Percentiles rank a stretch among this genome's conserved stretches.
Conservation (phyloP, 1,140 invertebrate species). For the Scaptomyza montana region DNA sequence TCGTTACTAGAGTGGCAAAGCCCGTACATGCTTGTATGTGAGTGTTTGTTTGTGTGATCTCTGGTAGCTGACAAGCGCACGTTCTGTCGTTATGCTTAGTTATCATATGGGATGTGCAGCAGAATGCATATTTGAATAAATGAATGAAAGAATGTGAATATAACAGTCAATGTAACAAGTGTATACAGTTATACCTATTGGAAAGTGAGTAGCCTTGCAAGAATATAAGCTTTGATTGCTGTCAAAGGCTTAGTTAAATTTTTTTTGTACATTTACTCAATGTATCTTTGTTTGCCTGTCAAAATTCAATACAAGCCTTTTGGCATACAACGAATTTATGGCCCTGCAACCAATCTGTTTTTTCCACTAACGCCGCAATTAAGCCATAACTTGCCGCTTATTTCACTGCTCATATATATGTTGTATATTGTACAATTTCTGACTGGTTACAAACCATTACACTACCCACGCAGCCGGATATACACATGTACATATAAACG, state of each 20-base stretch:
- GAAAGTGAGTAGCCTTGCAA: background rate
- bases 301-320: background rate
- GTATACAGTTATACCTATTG: background rate
- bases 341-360: conserved; percentile 4
- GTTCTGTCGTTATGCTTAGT: conserved; percentile 31
- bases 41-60: conserved; percentile 23
- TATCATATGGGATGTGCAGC: conserved; percentile 33
- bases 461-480: conserved; percentile 47
- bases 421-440: conserved; percentile 41
- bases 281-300: background rate
- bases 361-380: conserved; percentile 50
- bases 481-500: conserved; percentile 27
- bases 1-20: conserved; percentile 28
- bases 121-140: conserved; percentile 23
- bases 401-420: conserved; percentile 47
- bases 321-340: background rate
- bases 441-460: conserved; percentile 73
- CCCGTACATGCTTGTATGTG: conserved; percentile 11
- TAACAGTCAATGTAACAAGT: background rate
- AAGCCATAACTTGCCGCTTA: conserved; percentile 67
- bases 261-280: background rate
- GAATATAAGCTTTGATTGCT: background rate
- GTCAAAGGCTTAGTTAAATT: background rate
- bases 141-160: background rate
- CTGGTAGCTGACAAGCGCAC: conserved; percentile 36